These are phyloP conservation scores for Corapipo altera DNA, from an alignment of 2,113 vertebrate genomes.

Conservation along the genomic window DNA sequence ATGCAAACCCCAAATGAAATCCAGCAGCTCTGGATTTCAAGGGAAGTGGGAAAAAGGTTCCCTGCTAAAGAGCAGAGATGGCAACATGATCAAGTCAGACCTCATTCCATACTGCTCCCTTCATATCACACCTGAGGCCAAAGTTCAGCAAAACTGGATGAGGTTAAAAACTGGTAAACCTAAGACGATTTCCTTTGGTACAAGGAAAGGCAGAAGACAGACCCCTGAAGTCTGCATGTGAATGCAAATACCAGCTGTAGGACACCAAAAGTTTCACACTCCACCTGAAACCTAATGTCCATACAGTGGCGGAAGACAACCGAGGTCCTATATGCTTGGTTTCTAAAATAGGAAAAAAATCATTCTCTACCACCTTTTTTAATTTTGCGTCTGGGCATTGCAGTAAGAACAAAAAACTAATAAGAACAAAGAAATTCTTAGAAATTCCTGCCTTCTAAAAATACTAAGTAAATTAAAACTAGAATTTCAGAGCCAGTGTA, in stretches of 20 bases:
- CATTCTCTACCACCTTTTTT: background rate
- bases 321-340: background rate
- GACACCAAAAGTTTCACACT: background rate
- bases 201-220: background rate
- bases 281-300: background rate
- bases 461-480: background rate
- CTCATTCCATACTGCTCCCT: background rate
- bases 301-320: background rate
- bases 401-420: background rate
- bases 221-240: background rate
- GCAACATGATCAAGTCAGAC: background rate
- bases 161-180: background rate
- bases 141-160: background rate
- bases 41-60: background rate
- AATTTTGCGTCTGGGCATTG: background rate
- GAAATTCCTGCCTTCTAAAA: background rate
- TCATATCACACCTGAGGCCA: background rate
- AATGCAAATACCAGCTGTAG: background rate
- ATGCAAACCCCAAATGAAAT: too few species aligned
- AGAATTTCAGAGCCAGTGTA: background rate
- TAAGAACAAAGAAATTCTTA: background rate
- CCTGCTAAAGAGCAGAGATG: background rate
- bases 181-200: background rate
- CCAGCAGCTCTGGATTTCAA: background rate
- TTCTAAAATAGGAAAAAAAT: background rate